Conservation (phyloP, 2,888 invertebrate species). For the Xestobium rufovillosum region DNA sequence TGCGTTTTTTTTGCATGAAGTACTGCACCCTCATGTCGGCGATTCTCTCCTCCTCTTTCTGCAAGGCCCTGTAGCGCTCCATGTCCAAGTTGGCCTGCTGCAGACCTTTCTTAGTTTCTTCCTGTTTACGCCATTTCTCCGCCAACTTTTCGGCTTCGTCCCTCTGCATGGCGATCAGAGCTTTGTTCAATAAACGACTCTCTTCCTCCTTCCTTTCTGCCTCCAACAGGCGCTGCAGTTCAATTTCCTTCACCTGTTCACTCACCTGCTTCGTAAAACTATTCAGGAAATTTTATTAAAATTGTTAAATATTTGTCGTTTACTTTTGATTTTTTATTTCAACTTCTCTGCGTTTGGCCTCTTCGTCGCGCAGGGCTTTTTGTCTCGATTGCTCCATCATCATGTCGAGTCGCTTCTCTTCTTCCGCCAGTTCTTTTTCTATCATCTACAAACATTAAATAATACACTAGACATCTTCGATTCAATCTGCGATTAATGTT, state of each 20-base stretch:
- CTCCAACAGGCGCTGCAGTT: conserved; percentile 49
- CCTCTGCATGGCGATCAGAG: conserved; percentile 56
- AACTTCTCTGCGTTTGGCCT: conserved; percentile 43
- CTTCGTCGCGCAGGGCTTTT: conserved; percentile 49
- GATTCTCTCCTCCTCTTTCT: conserved; percentile 58
- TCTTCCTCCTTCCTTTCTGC: conserved; percentile 64
- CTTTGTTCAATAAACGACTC: conserved; percentile 54
- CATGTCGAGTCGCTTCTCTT: conserved; percentile 53
- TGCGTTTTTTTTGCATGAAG: conserved; percentile 55
- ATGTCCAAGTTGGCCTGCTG: conserved; percentile 56
- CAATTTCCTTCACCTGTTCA: conserved; percentile 48
- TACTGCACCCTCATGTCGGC: conserved; percentile 57
- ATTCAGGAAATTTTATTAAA: conserved; percentile 10
- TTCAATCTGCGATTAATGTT: too few species aligned
- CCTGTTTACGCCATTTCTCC: conserved; percentile 47
- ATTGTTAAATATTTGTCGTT: conserved; percentile 17
- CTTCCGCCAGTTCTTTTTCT: conserved; percentile 50
- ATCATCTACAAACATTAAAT: conserved; percentile 40
- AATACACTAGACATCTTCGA: background rate
- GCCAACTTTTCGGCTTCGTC: conserved; percentile 54
- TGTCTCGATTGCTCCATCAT: conserved; percentile 65
- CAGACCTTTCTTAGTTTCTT: conserved; percentile 51
- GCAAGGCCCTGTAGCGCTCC: conserved; percentile 53
- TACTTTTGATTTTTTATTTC: conserved; percentile 29
- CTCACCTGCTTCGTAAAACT: conserved; percentile 35